Conservation (phyloP, 2,888 invertebrate genomes). For the Acleris sparsana region DNA sequence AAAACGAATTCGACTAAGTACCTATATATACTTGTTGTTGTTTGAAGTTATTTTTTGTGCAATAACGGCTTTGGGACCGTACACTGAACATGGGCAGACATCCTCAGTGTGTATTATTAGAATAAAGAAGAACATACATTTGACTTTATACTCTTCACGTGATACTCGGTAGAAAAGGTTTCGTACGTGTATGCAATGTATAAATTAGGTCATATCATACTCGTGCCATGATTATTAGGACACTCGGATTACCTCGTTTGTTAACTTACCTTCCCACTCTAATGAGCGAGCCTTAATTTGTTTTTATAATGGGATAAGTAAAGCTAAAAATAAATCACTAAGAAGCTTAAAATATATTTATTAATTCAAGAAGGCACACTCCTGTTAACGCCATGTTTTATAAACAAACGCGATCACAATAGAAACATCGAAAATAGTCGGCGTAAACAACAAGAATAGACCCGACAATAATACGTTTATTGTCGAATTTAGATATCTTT, state of each 20-base stretch:
- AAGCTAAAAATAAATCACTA: not conserved
- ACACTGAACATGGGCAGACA: too few species aligned
- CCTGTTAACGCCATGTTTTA: constrained; percentile 15
- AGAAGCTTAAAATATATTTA: not conserved
- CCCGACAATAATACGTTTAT: constrained; percentile 18
- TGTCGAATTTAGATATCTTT: constrained; percentile 23
- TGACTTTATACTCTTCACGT: too few species aligned
- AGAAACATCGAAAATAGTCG: constrained; percentile 20
- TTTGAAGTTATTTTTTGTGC: too few species aligned
- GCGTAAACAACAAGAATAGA: constrained; percentile 35
- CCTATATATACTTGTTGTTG: too few species aligned
- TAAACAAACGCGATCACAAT: constrained; percentile 27
- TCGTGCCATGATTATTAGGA: not conserved
- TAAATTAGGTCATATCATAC: not conserved
- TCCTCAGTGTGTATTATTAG: too few species aligned
- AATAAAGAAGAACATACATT: too few species aligned
- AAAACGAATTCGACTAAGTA: too few species aligned
- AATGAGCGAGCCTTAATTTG: too few species aligned
- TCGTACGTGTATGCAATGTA: too few species aligned
- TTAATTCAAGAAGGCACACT: constrained; percentile 4
- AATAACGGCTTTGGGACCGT: too few species aligned
- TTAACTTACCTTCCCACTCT: too few species aligned
- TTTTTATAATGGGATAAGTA: not conserved
- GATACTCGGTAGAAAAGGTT: too few species aligned
- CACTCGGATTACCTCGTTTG: not conserved